phyloP scores from a whole-genome alignment of 2,888 invertebrate species.

The Pogonocherus hispidulus region DNA sequence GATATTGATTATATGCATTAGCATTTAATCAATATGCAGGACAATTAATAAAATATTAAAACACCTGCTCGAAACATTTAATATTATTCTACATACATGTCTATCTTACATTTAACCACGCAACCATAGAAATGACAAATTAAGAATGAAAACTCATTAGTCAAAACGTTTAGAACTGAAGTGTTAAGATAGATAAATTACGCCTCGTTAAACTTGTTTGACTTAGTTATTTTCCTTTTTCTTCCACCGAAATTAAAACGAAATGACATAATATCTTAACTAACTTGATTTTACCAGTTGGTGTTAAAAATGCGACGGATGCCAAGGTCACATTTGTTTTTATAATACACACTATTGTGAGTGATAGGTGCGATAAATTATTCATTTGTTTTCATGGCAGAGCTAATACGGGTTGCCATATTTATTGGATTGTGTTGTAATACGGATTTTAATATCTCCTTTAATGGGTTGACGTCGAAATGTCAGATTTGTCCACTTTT shows the following conservation, averaged over 20 bases:
- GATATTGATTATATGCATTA: too few relatives aligned
- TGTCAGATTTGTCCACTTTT: background rate
- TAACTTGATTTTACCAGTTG: background rate
- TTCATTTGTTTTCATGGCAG: constrained; percentile 4
- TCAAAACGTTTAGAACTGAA: background rate
- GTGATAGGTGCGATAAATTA: constrained; percentile 15
- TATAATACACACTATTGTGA: constrained; percentile 14
- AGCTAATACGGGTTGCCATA: background rate
- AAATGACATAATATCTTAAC: constrained; percentile 4
- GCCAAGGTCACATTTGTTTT: constrained; percentile 19
- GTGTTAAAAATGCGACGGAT: constrained; percentile 1
- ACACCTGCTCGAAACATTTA: too few relatives aligned
- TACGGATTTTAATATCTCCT: background rate
- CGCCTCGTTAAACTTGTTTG: background rate
- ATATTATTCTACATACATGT: background rate
- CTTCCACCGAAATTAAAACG: background rate
- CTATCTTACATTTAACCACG: too few relatives aligned
- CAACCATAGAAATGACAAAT: too few relatives aligned
- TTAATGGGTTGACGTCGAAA: background rate
- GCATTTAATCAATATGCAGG: too few relatives aligned
- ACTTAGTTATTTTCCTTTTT: background rate
- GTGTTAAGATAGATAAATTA: background rate
- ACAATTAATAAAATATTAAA: too few relatives aligned
- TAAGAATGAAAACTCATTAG: too few relatives aligned
- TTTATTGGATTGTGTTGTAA: background rate